phyloP scores from a whole-genome alignment of 1,140 invertebrate genomes.

The Musca vetustissima region DNA sequence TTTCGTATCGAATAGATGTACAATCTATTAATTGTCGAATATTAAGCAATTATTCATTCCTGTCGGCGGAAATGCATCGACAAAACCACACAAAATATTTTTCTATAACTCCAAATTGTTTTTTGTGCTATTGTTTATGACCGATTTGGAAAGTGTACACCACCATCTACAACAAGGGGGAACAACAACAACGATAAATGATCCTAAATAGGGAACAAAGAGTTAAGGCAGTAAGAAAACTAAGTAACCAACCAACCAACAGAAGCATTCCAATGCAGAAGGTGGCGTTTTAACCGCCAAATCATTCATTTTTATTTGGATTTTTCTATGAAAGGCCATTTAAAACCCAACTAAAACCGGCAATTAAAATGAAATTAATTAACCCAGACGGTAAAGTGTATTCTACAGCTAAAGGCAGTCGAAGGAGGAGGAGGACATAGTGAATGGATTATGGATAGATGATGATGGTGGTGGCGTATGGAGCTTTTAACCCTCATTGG shows the following conservation, averaged over 20 bases:
- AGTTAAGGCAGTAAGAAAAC: neutral
- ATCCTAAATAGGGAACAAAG: too few relatives aligned
- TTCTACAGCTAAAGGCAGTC: too few relatives aligned
- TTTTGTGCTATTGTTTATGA: too few relatives aligned
- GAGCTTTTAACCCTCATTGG: too few relatives aligned
- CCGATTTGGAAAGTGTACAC: neutral
- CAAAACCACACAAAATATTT: too few relatives aligned
- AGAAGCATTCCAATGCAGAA: conserved; percentile 6
- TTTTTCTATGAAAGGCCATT: neutral
- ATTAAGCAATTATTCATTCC: conserved; percentile 15
- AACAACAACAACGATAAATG: neutral
- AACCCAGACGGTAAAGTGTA: neutral
- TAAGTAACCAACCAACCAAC: too few relatives aligned
- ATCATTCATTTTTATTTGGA: too few relatives aligned
- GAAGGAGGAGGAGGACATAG: too few relatives aligned
- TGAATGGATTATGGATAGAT: too few relatives aligned
- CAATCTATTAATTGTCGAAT: conserved; percentile 15
- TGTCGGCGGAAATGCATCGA: too few relatives aligned
- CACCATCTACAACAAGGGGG: neutral
- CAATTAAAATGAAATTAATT: conserved; percentile 24
- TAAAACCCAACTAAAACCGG: neutral
- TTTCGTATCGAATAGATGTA: neutral
- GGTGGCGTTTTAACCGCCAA: conserved; percentile 6
- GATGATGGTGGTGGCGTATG: too few relatives aligned
- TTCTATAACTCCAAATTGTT: too few relatives aligned